A percentile compares a stretch with the other conserved stretches of the same genome.
Evolutionary conservation across 2,888 invertebrate genomes (phyloP).

Genomic region (Vannuccia rotundouncinata): DNA sequence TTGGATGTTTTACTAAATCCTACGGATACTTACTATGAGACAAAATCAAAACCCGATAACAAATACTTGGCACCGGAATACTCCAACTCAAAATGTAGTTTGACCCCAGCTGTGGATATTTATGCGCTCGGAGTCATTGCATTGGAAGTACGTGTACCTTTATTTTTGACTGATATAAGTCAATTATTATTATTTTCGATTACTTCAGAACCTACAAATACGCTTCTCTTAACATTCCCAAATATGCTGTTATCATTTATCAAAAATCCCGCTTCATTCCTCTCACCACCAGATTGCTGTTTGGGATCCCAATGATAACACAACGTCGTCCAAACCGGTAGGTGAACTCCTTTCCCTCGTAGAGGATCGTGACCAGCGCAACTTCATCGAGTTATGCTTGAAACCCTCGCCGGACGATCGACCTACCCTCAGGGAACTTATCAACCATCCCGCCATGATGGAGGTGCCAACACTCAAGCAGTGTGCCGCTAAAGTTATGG

Average conservation of each 20-base stretch:
- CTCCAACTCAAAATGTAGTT: neutral
- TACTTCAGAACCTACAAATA: too few relatives aligned
- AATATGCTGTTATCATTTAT: too few relatives aligned
- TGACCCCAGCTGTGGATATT: conserved; percentile 36
- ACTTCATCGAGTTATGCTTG: conserved; percentile 36
- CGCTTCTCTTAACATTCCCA: too few relatives aligned
- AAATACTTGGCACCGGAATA: conserved; percentile 30
- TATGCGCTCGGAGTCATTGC: conserved; percentile 38
- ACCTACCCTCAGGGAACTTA: conserved; percentile 30
- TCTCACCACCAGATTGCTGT: conserved; percentile 32
- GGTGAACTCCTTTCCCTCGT: conserved; percentile 34
- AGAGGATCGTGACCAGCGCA: conserved; percentile 14
- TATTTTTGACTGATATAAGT: too few relatives aligned
- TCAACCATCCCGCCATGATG: conserved; percentile 37
- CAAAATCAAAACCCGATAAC: neutral
- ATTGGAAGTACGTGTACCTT: conserved; percentile 33
- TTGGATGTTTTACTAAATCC: conserved; percentile 34
- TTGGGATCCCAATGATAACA: conserved; percentile 31
- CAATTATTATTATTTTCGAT: too few relatives aligned
- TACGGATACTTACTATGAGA: neutral
- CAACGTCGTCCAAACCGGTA: neutral
- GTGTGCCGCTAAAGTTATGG: conserved; percentile 36
- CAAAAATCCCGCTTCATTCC: too few relatives aligned
- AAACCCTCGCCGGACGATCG: conserved; percentile 30
- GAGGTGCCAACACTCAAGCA: conserved; percentile 36